Conservation (phyloP, 2,113 vertebrate species). For the Phalacrocorax brasilianus region DNA sequence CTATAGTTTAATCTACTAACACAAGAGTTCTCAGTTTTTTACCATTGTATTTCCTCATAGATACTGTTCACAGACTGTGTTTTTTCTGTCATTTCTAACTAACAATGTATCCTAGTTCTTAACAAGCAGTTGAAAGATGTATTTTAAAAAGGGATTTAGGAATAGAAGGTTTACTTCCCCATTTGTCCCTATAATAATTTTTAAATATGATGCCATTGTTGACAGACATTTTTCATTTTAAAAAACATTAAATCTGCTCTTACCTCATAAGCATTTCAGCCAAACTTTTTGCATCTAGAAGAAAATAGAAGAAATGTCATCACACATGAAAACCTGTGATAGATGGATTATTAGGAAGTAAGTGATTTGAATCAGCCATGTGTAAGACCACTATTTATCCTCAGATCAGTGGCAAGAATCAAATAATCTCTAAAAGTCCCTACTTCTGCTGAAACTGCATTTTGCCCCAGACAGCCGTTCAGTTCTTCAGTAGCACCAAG, state of each 20-base stretch:
- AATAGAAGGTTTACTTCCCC: not conserved
- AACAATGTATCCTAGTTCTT: not conserved
- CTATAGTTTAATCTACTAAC: not conserved
- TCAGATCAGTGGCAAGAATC: not conserved
- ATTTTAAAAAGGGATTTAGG: not conserved
- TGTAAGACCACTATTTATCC: not conserved
- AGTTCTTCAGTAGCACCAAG: not conserved
- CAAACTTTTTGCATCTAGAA: slow-evolving; percentile 97
- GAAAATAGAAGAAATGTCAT: slow-evolving; percentile 69
- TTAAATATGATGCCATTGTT: not conserved
- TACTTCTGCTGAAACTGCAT: not conserved
- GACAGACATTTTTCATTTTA: not conserved
- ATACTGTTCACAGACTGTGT: not conserved
- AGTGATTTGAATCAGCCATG: not conserved
- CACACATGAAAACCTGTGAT: not conserved
- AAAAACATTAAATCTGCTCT: slow-evolving; percentile 16
- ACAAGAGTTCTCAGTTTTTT: not conserved
- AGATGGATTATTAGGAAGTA: not conserved
- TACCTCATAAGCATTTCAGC: slow-evolving; percentile 99
- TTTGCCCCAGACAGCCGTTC: not conserved
- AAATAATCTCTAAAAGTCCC: not conserved
- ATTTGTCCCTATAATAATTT: not conserved
- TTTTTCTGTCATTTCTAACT: not conserved
- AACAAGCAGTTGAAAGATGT: not conserved
- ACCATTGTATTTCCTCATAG: not conserved